These are phyloP conservation scores for Brachionus angularis DNA, from an alignment of 1,140 invertebrate genomes.

Conservation along the genomic window DNA sequence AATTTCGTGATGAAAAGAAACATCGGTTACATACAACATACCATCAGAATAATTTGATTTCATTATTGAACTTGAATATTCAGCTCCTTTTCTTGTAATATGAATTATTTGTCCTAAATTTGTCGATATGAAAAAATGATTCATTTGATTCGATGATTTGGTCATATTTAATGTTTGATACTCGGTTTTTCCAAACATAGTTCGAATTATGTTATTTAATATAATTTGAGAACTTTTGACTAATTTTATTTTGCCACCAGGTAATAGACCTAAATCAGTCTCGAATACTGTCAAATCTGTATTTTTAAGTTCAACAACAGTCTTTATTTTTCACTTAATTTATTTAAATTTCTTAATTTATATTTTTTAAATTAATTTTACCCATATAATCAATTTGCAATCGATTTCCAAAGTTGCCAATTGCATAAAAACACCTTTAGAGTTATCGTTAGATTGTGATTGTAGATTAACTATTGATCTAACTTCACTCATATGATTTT, in stretches of 20 bases:
- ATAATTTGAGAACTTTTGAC: conserved; percentile 38
- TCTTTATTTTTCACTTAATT: neutral
- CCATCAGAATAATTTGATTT: conserved; percentile 22
- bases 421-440: conserved; percentile 40
- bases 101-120: conserved; percentile 44
- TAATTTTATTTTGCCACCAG: conserved; percentile 30
- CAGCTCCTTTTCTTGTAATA: conserved; percentile 24
- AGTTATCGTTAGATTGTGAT: conserved; percentile 6
- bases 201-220: neutral
- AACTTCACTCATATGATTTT: conserved; percentile 42
- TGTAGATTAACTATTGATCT: conserved; percentile 25
- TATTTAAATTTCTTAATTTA: neutral
- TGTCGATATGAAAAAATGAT: conserved; percentile 33
- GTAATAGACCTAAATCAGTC: conserved; percentile 38
- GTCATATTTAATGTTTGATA: conserved; percentile 41
- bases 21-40: conserved; percentile 24
- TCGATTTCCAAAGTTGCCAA: conserved; percentile 19
- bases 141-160: conserved; percentile 1
- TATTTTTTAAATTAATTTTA: neutral
- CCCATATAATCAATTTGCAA: conserved; percentile 24
- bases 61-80: conserved; percentile 23
- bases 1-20: conserved; percentile 38
- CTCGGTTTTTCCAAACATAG: neutral
- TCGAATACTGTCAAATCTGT: conserved; percentile 40
- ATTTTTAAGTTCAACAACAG: conserved; percentile 34